A percentile compares a stretch with the other conserved stretches of the same genome.
phyloP scores from a whole-genome alignment of 2,113 vertebrate species.

The Hyla sarda region DNA sequence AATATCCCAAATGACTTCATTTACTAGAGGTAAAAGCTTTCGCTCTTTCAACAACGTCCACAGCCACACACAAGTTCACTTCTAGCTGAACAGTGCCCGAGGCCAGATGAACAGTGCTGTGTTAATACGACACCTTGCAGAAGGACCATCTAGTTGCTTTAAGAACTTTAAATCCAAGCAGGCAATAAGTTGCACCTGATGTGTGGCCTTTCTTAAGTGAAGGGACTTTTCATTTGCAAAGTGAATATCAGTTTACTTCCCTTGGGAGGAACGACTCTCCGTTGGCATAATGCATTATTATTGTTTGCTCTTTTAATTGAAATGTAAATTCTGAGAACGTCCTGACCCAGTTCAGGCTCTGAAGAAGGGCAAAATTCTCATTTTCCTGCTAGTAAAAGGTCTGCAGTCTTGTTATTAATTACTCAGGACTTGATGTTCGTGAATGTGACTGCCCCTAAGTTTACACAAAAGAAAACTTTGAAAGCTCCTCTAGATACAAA shows the following conservation, averaged over 20 bases:
- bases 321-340: slow-evolving; percentile 97
- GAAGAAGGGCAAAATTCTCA: slow-evolving; percentile 86
- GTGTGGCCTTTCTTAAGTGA: slow-evolving; percentile 88
- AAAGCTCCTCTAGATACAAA: slow-evolving; percentile 17
- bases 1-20: slow-evolving; percentile 13
- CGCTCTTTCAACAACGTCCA: not conserved
- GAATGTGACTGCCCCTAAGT: slow-evolving; percentile 28
- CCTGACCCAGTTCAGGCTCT: slow-evolving; percentile 84
- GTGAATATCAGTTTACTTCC: slow-evolving; percentile 89
- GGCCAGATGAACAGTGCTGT: not conserved
- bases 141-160: slow-evolving; percentile 62
- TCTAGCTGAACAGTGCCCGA: not conserved
- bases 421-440: slow-evolving; percentile 33
- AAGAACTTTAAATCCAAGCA: slow-evolving; percentile 75
- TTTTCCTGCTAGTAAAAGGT: slow-evolving; percentile 80
- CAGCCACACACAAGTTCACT: slow-evolving; percentile 15
- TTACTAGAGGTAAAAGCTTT: slow-evolving; percentile 10
- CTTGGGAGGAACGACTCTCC: slow-evolving; percentile 82
- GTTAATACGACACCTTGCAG: slow-evolving; percentile 46
- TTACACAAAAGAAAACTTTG: slow-evolving; percentile 31
- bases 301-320: slow-evolving; percentile 92
- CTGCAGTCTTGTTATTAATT: slow-evolving; percentile 51
- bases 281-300: slow-evolving; percentile 95
- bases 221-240: slow-evolving; percentile 92
- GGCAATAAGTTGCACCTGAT: slow-evolving; percentile 84